Evolutionary conservation across 1,140 invertebrate species (phyloP).

Genomic region (Apis dorsata): DNA sequence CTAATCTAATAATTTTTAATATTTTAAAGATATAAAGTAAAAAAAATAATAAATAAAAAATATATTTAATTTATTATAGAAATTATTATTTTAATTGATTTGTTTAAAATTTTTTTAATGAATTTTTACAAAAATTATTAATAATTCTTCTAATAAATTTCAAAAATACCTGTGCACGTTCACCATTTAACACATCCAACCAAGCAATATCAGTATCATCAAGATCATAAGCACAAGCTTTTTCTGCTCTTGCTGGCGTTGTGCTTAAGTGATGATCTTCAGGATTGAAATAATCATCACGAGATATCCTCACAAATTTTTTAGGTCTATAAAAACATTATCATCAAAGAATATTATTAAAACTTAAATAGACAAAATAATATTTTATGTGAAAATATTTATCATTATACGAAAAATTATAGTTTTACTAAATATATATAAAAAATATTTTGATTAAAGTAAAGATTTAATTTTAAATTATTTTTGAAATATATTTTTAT

Average conservation of each 20-base stretch:
- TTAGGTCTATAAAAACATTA: slow-evolving; percentile 86
- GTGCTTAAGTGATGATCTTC: slow-evolving; percentile 93
- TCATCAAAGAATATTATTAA: slow-evolving; percentile 25
- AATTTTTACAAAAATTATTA: neutral
- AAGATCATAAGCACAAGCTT: slow-evolving; percentile 96
- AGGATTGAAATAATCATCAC: slow-evolving; percentile 91
- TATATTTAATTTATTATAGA: neutral
- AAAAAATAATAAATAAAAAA: neutral
- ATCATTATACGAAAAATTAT: neutral
- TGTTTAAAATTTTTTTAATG: neutral
- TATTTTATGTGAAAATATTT: neutral
- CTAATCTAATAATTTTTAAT: too few relatives aligned
- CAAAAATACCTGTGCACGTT: slow-evolving; percentile 83
- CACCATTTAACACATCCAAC: slow-evolving; percentile 92
- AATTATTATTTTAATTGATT: neutral
- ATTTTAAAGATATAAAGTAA: neutral
- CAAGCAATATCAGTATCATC: slow-evolving; percentile 96
- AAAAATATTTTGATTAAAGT: neutral
- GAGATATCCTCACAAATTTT: slow-evolving; percentile 93
- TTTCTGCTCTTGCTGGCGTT: slow-evolving; percentile 92
- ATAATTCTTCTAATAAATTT: too few relatives aligned
- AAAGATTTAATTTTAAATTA: neutral
- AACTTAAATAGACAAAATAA: neutral
- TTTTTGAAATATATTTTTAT: neutral
- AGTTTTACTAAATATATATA: neutral